A percentile compares a stretch with the other conserved stretches of the same genome.
phyloP scores from a whole-genome alignment of 2,113 vertebrate genomes.

The Hippocampus comes region DNA sequence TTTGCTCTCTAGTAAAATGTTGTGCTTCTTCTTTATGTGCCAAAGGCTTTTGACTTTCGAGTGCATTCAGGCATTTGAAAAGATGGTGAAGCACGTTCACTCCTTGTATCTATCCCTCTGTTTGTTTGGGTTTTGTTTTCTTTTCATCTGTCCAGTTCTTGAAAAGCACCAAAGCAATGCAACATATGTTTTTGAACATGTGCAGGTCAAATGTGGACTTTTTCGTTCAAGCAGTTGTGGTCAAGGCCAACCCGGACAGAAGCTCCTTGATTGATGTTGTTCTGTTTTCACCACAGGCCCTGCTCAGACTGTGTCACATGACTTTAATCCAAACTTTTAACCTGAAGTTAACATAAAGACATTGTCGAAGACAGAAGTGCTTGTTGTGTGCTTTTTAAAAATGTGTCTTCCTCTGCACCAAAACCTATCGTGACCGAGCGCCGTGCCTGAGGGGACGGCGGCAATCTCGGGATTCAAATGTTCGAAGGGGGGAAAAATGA shows the following conservation, averaged over 20 bases:
- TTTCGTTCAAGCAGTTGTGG: not conserved
- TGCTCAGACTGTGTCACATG: slow-evolving; percentile 40
- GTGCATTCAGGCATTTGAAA: slow-evolving; percentile 14
- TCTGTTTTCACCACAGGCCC: slow-evolving; percentile 27
- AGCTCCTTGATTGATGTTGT: slow-evolving; percentile 1
- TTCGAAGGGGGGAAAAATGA: not conserved
- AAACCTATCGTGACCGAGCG: not conserved
- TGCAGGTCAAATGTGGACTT: slow-evolving; percentile 29
- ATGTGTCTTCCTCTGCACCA: not conserved
- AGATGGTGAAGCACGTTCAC: slow-evolving; percentile 7
- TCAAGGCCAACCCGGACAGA: not conserved
- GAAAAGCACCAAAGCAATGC: slow-evolving; percentile 37
- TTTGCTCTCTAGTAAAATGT: not conserved
- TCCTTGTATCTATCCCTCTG: slow-evolving; percentile 15
- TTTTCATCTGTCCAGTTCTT: slow-evolving; percentile 14
- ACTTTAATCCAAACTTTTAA: slow-evolving; percentile 51
- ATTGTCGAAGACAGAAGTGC: slow-evolving; percentile 37
- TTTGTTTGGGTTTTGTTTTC: slow-evolving; percentile 4
- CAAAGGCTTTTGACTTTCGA: slow-evolving; percentile 1
- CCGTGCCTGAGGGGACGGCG: not conserved
- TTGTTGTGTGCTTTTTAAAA: not conserved
- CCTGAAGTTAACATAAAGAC: slow-evolving; percentile 48
- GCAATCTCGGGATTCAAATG: not conserved
- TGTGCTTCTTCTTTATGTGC: not conserved
- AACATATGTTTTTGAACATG: slow-evolving; percentile 32